These are phyloP conservation scores for Crioceris asparagi DNA, from an alignment of 2,888 invertebrate species.

Conservation along the genomic window DNA sequence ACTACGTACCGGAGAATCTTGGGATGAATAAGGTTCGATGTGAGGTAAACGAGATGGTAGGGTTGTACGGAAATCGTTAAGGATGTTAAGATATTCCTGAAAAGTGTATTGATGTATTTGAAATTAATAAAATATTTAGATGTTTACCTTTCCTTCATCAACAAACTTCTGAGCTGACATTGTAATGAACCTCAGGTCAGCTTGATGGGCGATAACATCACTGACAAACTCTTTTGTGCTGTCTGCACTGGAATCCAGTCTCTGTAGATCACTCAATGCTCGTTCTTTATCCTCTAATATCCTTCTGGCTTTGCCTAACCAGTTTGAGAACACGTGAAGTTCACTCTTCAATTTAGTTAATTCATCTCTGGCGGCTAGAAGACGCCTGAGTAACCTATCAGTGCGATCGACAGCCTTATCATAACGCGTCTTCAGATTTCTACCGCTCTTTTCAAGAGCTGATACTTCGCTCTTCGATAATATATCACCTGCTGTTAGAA, in stretches of 20 bases:
- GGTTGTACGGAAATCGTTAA: constrained; percentile 81
- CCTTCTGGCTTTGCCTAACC: constrained; percentile 74
- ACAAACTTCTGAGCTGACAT: constrained; percentile 95
- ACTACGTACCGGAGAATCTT: constrained; percentile 64
- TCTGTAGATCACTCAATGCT: constrained; percentile 64
- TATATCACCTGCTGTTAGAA: constrained; percentile 83
- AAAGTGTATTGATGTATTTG: constrained; percentile 11
- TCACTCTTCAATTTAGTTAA: constrained; percentile 80
- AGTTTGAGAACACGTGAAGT: constrained; percentile 66
- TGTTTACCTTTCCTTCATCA: constrained; percentile 76
- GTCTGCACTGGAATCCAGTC: constrained; percentile 60
- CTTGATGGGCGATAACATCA: constrained; percentile 92
- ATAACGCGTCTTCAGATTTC: constrained; percentile 70
- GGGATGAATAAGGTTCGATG: constrained; percentile 56
- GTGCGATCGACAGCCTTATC: constrained; percentile 74
- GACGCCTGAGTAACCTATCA: constrained; percentile 62
- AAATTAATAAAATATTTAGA: background rate
- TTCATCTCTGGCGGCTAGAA: constrained; percentile 75
- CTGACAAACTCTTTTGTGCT: constrained; percentile 81
- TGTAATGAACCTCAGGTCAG: constrained; percentile 87
- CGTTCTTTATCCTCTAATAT: constrained; percentile 78
- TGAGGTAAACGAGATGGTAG: constrained; percentile 74
- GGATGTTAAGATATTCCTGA: constrained; percentile 65
- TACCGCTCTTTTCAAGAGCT: constrained; percentile 75
- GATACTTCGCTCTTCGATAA: constrained; percentile 85